These are phyloP conservation scores for Amphipoea lucens DNA, from an alignment of 2,888 invertebrate species.

Conservation along the genomic window DNA sequence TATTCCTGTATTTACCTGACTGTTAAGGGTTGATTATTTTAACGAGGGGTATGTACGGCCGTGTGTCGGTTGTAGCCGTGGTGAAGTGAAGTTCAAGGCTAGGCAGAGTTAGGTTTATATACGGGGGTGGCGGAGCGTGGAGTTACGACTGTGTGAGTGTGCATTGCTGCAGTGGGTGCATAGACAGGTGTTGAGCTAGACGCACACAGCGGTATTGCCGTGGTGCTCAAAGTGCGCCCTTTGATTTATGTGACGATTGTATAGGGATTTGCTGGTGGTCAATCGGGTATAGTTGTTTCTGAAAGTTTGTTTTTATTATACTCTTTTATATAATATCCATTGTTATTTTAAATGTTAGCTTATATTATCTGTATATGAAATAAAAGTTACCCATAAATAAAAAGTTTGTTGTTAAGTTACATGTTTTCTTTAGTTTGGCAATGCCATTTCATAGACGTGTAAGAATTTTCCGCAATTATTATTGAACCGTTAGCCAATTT, in stretches of 20 bases:
- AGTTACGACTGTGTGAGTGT: constrained; percentile 74
- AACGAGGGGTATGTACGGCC: constrained; percentile 57
- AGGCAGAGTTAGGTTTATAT: constrained; percentile 84
- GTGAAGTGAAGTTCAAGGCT: constrained; percentile 90
- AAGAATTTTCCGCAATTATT: background rate
- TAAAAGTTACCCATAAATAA: no score
- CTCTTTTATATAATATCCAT: no score
- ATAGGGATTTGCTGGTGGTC: background rate
- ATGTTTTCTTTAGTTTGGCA: background rate
- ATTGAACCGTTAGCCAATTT: background rate
- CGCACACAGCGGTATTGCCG: constrained; percentile 74
- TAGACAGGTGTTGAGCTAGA: constrained; percentile 50
- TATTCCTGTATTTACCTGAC: constrained; percentile 40
- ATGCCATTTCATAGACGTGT: background rate
- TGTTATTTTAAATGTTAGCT: no score
- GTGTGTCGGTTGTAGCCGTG: constrained; percentile 73
- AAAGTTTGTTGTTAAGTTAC: constrained; percentile 2
- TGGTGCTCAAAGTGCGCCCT: constrained; percentile 54
- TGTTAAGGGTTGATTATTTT: constrained; percentile 57
- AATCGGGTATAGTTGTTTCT: background rate
- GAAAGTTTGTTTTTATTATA: constrained; percentile 4
- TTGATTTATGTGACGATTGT: constrained; percentile 31
- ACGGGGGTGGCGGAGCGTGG: constrained; percentile 88
- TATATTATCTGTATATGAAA: no score
- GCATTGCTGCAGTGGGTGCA: constrained; percentile 70